Percentiles rank a stretch among this genome's conserved stretches.
Evolutionary conservation across 2,797 vertebrate genomes (phyloP).

Genomic region (Spinus pinus): DNA sequence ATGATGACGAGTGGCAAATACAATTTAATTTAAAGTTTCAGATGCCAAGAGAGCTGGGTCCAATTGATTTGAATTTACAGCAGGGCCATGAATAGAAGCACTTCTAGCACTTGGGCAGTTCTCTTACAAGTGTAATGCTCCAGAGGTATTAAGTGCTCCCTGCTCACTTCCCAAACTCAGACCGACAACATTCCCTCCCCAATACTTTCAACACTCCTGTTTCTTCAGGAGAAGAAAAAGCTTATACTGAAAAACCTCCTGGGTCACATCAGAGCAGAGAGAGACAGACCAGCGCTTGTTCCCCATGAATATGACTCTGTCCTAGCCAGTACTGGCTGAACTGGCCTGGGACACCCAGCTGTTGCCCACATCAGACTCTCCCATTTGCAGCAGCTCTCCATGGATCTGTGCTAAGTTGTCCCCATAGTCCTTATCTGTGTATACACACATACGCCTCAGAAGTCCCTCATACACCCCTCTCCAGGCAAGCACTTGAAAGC

Average conservation of each 20-base stretch:
- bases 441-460: neutral
- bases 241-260: neutral
- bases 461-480: accelerated
- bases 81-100: neutral
- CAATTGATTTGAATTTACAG: neutral
- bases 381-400: neutral
- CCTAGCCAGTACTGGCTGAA: neutral
- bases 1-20: neutral
- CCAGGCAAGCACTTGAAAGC: neutral
- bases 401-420: neutral
- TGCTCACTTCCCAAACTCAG: neutral
- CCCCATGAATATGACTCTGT: slow-evolving; percentile 8
- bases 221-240: slow-evolving; percentile 14
- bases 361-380: neutral
- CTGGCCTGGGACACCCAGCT: neutral
- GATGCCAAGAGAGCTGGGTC: neutral
- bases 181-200: neutral
- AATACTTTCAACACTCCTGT: neutral
- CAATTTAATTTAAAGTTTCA: neutral
- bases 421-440: neutral
- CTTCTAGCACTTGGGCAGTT: neutral
- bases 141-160: neutral
- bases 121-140: neutral
- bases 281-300: neutral
- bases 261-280: neutral